Evolutionary conservation across 92 coral and sea anemone genomes (phyloP).

Genomic region (Heteractis magnifica): DNA sequence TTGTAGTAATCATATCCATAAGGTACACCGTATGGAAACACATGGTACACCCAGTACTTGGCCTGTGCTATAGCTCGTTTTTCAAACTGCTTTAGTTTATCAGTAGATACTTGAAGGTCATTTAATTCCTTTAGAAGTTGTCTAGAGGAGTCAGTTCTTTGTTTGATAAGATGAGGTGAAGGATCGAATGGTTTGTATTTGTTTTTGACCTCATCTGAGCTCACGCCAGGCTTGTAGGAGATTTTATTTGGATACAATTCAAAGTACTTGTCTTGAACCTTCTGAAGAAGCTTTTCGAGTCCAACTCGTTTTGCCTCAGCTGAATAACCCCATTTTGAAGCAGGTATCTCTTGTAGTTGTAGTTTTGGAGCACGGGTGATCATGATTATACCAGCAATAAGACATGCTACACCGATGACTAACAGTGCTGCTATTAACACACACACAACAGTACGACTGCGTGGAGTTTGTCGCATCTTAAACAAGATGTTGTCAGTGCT

Average conservation of each 20-base stretch:
- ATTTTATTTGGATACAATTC: conserved; percentile 60
- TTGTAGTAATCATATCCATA: conserved; percentile 56
- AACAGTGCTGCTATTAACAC: neutral
- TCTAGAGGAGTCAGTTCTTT: conserved; percentile 45
- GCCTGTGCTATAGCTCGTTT: conserved; percentile 48
- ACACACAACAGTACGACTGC: neutral
- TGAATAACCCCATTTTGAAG: conserved; percentile 44
- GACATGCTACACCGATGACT: conserved; percentile 27
- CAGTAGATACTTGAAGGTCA: conserved; percentile 22
- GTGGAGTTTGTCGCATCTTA: neutral
- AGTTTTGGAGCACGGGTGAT: conserved; percentile 27
- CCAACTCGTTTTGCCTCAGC: conserved; percentile 59
- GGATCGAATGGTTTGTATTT: conserved; percentile 53
- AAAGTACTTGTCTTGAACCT: conserved; percentile 52
- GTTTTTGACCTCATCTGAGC: conserved; percentile 33
- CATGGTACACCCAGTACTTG: conserved; percentile 54
- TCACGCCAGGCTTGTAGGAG: conserved; percentile 49
- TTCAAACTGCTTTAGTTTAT: conserved; percentile 52
- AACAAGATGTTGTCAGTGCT: neutral
- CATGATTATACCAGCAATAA: conserved; percentile 37
- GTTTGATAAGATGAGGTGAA: conserved; percentile 42
- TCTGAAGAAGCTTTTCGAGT: conserved; percentile 53
- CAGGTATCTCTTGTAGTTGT: neutral
- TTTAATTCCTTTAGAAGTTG: conserved; percentile 37
- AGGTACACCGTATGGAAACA: conserved; percentile 58